Evolutionary conservation across 2,888 invertebrate species (phyloP).

Genomic region (Neoitamus cyanurus): DNA sequence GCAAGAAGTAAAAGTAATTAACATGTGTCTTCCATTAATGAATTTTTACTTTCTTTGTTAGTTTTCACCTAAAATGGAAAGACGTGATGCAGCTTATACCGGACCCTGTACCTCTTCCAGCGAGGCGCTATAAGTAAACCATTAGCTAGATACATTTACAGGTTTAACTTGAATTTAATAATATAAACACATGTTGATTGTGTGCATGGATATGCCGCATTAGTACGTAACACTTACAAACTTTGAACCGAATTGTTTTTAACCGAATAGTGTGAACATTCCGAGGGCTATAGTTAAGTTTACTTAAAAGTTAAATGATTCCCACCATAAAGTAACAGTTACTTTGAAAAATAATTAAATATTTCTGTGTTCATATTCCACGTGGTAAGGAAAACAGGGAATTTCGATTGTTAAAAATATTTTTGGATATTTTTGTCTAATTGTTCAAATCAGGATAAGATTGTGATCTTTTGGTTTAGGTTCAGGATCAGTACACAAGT

Average conservation of each 20-base stretch:
- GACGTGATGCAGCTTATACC: slow-evolving; percentile 66
- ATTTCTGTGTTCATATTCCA: not conserved
- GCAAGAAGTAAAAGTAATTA: slow-evolving; percentile 72
- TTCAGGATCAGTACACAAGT: not conserved
- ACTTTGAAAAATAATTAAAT: not conserved
- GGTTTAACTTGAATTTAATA: not conserved
- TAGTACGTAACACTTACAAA: not conserved
- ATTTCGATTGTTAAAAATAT: not conserved
- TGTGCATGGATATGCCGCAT: not conserved
- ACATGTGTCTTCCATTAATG: not conserved
- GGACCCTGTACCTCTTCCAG: slow-evolving; percentile 70
- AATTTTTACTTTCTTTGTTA: slow-evolving; percentile 16
- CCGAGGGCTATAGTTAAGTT: not conserved
- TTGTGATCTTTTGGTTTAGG: not conserved
- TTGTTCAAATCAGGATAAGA: not conserved
- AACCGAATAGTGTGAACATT: not conserved
- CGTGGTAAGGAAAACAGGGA: not conserved
- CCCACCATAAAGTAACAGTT: not conserved
- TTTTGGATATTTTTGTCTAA: not conserved
- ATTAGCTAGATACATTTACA: slow-evolving; percentile 10
- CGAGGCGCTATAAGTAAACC: slow-evolving; percentile 63
- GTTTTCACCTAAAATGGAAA: slow-evolving; percentile 52
- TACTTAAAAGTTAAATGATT: not conserved
- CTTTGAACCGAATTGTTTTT: not conserved
- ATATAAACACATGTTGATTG: slow-evolving; percentile 1